A percentile compares a stretch with the other conserved stretches of the same genome.
Evolutionary conservation across 2,797 vertebrate genomes (phyloP).

Genomic region (Remorina albescens): DNA sequence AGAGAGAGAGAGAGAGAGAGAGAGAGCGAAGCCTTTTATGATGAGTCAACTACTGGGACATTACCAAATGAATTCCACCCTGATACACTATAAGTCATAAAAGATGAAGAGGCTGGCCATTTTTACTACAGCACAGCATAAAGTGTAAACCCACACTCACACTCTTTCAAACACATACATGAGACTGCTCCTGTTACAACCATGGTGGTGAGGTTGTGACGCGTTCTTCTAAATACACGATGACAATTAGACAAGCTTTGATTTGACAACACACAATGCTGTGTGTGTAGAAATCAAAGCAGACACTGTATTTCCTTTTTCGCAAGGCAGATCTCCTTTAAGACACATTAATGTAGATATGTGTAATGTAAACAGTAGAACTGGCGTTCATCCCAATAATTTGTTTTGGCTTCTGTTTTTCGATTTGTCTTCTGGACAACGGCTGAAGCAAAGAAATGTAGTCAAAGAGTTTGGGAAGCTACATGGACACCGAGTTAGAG

Average conservation of each 20-base stretch:
- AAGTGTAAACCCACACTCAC: slow-evolving; percentile 27
- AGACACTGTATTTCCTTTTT: slow-evolving; percentile 2
- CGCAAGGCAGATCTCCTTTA: neutral
- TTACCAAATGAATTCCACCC: slow-evolving; percentile 61
- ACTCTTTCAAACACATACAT: neutral
- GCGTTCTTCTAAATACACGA: neutral
- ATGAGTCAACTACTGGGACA: slow-evolving; percentile 65
- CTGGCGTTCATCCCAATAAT: neutral
- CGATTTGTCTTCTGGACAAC: slow-evolving; percentile 3
- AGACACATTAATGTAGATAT: neutral
- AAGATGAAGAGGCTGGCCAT: slow-evolving; percentile 49
- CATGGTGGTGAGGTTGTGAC: neutral
- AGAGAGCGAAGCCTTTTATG: slow-evolving; percentile 41
- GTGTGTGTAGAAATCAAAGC: neutral
- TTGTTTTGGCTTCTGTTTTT: slow-evolving; percentile 3
- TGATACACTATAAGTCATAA: slow-evolving; percentile 60
- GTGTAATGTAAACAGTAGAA: neutral
- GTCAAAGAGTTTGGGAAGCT: neutral
- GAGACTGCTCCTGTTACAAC: slow-evolving; percentile 6
- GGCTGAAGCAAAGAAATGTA: neutral
- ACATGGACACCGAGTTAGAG: neutral
- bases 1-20: neutral
- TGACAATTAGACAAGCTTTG: neutral
- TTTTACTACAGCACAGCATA: slow-evolving; percentile 44
- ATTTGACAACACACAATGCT: no score